Evolutionary conservation across 2,113 vertebrate genomes (phyloP).

Genomic region (Gavialis gangeticus): DNA sequence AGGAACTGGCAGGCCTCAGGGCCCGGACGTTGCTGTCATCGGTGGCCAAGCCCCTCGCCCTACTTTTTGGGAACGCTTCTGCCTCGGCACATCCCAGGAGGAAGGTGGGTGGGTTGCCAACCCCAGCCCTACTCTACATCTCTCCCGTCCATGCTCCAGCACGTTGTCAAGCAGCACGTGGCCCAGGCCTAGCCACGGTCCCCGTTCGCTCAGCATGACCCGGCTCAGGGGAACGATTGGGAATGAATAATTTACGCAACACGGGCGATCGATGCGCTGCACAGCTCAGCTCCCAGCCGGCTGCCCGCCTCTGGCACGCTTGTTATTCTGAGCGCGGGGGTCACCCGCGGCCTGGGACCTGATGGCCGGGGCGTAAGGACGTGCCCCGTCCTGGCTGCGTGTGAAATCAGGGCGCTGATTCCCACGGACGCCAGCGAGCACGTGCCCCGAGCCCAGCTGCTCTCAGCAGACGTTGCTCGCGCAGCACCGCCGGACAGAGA

Average conservation of each 20-base stretch:
- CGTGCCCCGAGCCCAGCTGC: background rate
- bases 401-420: background rate
- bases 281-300: background rate
- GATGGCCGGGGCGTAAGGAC: background rate
- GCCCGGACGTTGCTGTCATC: no score
- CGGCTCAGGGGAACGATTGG: background rate
- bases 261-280: background rate
- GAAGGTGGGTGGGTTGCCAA: background rate
- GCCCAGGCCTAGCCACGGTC: background rate
- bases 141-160: background rate
- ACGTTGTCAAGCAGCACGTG: constrained; percentile 35
- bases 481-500: background rate
- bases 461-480: background rate
- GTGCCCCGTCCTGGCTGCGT: no score
- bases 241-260: constrained; percentile 51
- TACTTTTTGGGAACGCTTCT: background rate
- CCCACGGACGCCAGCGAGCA: background rate
- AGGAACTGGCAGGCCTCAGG: no score
- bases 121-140: accelerated
- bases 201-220: background rate
- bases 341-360: accelerated
- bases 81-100: background rate
- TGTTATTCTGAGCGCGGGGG: background rate
- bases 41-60: no score
- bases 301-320: background rate